Base-by-base conservation (phyloP, 2,113 vertebrate species). In the Monopterus albus region DNA sequence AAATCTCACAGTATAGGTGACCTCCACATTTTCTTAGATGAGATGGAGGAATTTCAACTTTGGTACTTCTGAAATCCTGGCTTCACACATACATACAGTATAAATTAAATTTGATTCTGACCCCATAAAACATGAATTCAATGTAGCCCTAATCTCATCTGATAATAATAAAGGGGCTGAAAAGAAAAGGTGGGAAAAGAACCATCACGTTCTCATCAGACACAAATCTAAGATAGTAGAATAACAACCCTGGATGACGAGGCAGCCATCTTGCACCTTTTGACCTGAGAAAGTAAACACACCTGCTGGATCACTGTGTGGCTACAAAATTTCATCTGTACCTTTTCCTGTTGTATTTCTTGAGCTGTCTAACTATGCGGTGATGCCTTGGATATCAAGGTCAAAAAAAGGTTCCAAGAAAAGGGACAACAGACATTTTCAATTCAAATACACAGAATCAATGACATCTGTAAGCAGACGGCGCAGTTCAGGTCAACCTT, bases 231-330 rank as follows among this genome's bases (percentile, higher is more conserved):
- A 45, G 7, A 3, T 15, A 5, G 21, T 38, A 35, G 23, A n/a
- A 39, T 31, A 31, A 45, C 12, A 43, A 11, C 31, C 38, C 47
- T 50, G 38, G 25, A 33, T 65, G 69, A 62, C 45, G 57, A 83
- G 47, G 63, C 66, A 79, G 80, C 69, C 70, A 78, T 80, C 40
- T 72, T 68, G 18, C 18, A 33, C 33, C 39, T 53, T 56, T 57
- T 66, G 38, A 47, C 42, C 29, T 36, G 35, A 80, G 25, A 72
- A 72, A 53, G 38, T 33, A 21, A 15, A 67, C 12, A 31, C 28
- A 46, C 43, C 14, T 59, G 26, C 35, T 29, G 26, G 12, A 25
- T 28, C 26, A 26, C n/a, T 28, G 17, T 28, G 11, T 29, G 42
- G 29, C 13, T 6, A 62, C 33, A 49, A 28, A 42, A 42, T 12